phyloP scores from a whole-genome alignment of 1,140 invertebrate genomes.

The Scaptomyza montana region DNA sequence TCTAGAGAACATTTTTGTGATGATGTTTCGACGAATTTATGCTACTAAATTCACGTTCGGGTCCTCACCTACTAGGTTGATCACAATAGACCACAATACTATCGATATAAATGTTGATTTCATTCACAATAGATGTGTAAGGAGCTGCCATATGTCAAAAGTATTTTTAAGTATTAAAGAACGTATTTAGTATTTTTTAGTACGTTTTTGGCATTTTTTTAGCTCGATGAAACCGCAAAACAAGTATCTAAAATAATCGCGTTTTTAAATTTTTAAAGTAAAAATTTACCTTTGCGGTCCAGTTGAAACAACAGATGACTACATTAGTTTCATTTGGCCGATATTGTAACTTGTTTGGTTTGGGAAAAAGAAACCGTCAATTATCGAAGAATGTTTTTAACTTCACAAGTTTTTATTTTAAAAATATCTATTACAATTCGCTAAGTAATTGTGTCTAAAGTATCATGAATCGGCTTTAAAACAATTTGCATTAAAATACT shows the following conservation, averaged over 20 bases:
- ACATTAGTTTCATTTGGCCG: no score
- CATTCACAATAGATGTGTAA: background rate
- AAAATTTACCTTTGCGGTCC: no score
- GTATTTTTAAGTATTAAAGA: no score
- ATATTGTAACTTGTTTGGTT: no score
- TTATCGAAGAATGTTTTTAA: conserved; percentile 28
- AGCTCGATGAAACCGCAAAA: no score
- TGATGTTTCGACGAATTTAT: conserved; percentile 69
- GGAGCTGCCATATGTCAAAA: conserved; percentile 15
- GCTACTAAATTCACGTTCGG: conserved; percentile 68
- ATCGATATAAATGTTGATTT: conserved; percentile 6
- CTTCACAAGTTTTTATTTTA: conserved; percentile 74
- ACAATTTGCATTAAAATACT: conserved; percentile 72
- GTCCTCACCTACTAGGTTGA: conserved; percentile 46
- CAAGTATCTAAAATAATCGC: no score
- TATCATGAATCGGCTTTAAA: conserved; percentile 65
- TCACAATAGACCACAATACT: conserved; percentile 48
- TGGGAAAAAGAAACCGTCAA: no score
- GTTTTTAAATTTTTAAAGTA: no score
- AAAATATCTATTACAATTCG: conserved; percentile 72
- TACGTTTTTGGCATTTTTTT: no score
- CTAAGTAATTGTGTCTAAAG: conserved; percentile 77
- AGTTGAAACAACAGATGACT: no score
- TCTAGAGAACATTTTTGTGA: conserved; percentile 84
- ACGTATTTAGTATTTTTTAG: background rate